These are phyloP conservation scores for Paramacrobiotus metropolitanus DNA, from an alignment of 1,140 invertebrate genomes.

Conservation along the genomic window DNA sequence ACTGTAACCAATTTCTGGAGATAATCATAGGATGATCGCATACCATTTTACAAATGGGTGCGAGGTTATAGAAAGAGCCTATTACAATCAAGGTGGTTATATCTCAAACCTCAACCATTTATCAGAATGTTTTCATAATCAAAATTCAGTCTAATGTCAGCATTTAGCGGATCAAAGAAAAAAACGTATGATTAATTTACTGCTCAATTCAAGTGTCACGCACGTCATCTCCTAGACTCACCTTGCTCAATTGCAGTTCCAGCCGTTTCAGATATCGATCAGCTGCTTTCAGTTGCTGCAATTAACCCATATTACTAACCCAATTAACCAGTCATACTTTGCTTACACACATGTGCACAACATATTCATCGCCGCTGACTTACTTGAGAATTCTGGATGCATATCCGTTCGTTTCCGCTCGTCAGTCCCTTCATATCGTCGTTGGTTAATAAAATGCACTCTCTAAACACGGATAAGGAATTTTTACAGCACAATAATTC, in stretches of 20 bases:
- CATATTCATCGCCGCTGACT: too few relatives aligned
- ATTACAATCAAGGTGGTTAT: background rate
- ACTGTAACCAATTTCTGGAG: too few relatives aligned
- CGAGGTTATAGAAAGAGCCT: too few relatives aligned
- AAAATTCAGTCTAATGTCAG: background rate
- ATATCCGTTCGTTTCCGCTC: slow-evolving; percentile 16
- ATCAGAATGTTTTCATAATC: background rate
- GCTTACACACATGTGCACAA: too few relatives aligned
- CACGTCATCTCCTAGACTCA: too few relatives aligned
- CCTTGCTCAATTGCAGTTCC: slow-evolving; percentile 29
- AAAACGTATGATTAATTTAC: too few relatives aligned
- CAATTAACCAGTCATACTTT: slow-evolving; percentile 2
- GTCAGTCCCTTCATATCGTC: slow-evolving; percentile 15
- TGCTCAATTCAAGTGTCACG: too few relatives aligned
- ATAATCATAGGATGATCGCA: too few relatives aligned
- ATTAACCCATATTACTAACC: slow-evolving; percentile 10
- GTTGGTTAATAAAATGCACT: slow-evolving; percentile 15
- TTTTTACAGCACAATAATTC: slow-evolving; percentile 6
- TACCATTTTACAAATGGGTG: too few relatives aligned
- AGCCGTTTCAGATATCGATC: slow-evolving; percentile 28
- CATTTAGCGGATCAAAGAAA: too few relatives aligned
- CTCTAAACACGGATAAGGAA: slow-evolving; percentile 8
- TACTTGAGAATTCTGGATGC: slow-evolving; percentile 18
- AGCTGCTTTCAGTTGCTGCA: slow-evolving; percentile 27
- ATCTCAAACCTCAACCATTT: background rate